phyloP scores from a whole-genome alignment of 2,113 vertebrate species.

The Ictalurus furcatus region DNA sequence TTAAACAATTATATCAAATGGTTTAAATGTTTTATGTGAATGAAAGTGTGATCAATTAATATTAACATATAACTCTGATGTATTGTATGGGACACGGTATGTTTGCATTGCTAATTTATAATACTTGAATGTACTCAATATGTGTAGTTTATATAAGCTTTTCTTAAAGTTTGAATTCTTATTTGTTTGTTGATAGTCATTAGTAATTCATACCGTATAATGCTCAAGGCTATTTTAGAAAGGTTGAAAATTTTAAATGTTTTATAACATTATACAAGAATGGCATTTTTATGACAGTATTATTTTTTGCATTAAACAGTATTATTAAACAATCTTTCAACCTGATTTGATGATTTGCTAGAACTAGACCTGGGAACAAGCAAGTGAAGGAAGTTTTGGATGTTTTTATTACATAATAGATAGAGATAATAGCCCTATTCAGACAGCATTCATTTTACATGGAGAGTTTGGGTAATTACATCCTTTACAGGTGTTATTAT shows the following conservation, averaged over 20 bases:
- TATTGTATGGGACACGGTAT: not conserved
- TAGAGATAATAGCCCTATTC: not conserved
- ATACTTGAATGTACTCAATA: not conserved
- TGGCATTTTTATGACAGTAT: not conserved
- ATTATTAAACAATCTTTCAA: not conserved
- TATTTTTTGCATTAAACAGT: not conserved
- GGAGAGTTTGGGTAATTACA: not conserved
- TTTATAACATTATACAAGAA: not conserved
- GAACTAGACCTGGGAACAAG: not conserved
- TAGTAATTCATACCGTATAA: too few species aligned
- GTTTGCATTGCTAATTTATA: not conserved
- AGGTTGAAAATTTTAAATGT: not conserved
- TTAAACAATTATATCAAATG: not conserved
- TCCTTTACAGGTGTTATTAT: not conserved
- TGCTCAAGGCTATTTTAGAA: not conserved
- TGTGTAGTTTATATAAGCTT: conserved; percentile 1
- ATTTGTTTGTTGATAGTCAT: not conserved
- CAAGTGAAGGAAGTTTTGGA: not conserved
- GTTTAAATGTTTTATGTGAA: not conserved
- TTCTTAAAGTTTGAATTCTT: not conserved
- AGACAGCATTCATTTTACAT: not conserved
- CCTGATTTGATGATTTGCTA: not conserved
- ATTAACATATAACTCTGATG: not conserved
- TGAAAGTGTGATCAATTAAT: not conserved
- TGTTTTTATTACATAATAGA: not conserved